Evolutionary conservation across 2,797 vertebrate genomes (phyloP).

Genomic region (Pipistrellus pipistrellus): DNA sequence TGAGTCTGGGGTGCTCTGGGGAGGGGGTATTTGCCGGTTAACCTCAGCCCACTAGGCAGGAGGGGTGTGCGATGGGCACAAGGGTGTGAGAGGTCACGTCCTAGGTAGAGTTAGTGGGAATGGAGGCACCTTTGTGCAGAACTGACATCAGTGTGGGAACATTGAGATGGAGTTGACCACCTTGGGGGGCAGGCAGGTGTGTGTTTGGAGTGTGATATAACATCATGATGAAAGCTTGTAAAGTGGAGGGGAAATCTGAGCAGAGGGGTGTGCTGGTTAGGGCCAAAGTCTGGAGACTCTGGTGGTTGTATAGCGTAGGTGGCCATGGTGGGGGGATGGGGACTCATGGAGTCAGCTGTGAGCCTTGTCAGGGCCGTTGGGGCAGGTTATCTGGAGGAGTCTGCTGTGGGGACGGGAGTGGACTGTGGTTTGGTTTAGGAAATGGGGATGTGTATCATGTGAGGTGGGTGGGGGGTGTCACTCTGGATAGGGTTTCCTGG

Average conservation of each 20-base stretch:
- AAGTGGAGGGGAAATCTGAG: neutral
- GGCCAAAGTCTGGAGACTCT: neutral
- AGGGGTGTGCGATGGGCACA: neutral
- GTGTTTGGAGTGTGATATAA: neutral
- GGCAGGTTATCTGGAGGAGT: neutral
- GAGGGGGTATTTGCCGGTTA: neutral
- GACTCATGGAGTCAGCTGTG: neutral
- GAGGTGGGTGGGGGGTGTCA: neutral
- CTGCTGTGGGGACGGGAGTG: neutral
- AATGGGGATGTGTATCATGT: neutral
- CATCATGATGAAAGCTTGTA: neutral
- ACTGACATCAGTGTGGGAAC: neutral
- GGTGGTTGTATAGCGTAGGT: neutral
- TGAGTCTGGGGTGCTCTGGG: slow-evolving; percentile 88
- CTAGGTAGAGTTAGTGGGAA: neutral
- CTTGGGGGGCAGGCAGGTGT: neutral
- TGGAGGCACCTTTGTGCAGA: neutral
- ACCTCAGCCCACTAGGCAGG: neutral
- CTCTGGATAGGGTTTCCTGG: neutral
- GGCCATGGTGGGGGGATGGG: neutral
- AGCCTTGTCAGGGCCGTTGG: neutral
- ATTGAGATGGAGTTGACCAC: neutral
- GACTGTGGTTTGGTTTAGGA: neutral
- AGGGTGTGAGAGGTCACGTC: neutral
- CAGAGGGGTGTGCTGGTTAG: neutral